phyloP scores from a whole-genome alignment of 1,140 invertebrate genomes.

The Aphelenchoides besseyi region DNA sequence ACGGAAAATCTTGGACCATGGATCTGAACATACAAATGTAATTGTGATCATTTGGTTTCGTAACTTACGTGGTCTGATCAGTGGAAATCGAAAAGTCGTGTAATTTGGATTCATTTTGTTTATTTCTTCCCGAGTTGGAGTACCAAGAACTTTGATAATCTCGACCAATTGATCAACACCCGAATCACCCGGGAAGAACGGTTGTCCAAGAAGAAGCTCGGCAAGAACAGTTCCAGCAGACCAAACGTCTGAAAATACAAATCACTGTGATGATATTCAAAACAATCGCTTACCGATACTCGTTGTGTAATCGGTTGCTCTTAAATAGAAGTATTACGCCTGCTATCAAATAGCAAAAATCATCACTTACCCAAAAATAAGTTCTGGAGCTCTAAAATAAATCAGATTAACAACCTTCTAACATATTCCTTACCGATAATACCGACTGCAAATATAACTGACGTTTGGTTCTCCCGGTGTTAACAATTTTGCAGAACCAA shows the following conservation, averaged over 20 bases:
- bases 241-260: conserved; percentile 77
- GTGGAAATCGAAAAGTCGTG: conserved; percentile 99
- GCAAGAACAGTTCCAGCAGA: conserved; percentile 87
- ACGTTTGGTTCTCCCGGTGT: conserved; percentile 98
- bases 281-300: conserved; percentile 74
- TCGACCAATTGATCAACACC: conserved; percentile 97
- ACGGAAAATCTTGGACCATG: conserved; percentile 70
- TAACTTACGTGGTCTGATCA: conserved; percentile 89
- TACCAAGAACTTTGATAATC: conserved; percentile 98
- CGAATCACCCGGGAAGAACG: conserved; percentile 97
- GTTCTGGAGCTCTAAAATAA: conserved; percentile 88
- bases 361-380: conserved; percentile 82
- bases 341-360: not conserved
- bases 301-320: conserved; percentile 91
- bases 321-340: not conserved
- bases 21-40: not conserved
- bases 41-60: conserved; percentile 66
- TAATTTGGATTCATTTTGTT: conserved; percentile 99
- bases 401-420: no score
- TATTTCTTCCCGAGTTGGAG: conserved; percentile 96
- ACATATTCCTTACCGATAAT: conserved; percentile 31
- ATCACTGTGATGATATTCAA: not conserved
- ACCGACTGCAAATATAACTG: conserved; percentile 96
- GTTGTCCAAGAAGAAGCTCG: conserved; percentile 83
- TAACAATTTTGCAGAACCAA: conserved; percentile 93